Base-by-base conservation (phyloP, 2,888 invertebrate genomes). In the Phengaris alcon region DNA sequence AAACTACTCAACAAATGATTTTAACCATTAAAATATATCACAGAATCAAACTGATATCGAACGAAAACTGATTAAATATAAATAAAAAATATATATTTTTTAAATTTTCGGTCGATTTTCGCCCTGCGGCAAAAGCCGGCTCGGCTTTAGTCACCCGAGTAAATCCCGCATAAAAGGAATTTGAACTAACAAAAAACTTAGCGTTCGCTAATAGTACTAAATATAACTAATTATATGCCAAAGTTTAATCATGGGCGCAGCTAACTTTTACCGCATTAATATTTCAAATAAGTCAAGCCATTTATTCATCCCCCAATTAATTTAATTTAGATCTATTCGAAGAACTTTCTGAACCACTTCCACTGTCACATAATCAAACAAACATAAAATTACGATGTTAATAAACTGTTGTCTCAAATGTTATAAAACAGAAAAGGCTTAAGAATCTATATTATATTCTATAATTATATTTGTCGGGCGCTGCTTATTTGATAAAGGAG, bases 221-320 rank as follows among this genome's bases (percentile, higher is more conserved):
- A n/a, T n/a, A n/a, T n/a, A 72, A 52, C 72, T 35, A 72, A 52
- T 54, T 72, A 22, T 72, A 52, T 35, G 52, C 6, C 5, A 12
- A 35, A 52, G 69, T 69, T 69, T 3, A 48, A 52, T 54, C 72
- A 72, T 35, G 54, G 54, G 72, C 22, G 48, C 12, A 22, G 35
- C 52, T 35, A 72, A 72, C 72, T 72, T 72, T 72, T 72, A 72
- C 72, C 35, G 52, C 54, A 72, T 44, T 72, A 72, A 54, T 72
- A 72, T 54, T 54, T 72, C 44, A 72, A 70, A 54, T 54, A 13
- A 72, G 8, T 72, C 72, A 35, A 54, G 15, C 22, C 10, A 35
- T 54, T 35, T 3, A 72, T 72, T 54, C 54, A 72, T 54, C 54
- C 54, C 12, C 13, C 54, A 72, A 72, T 72, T 54, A 72, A 72